Evolutionary conservation across 2,797 vertebrate species (phyloP), one percentile per base, ranked within the genome.

Genomic region (Sciurus carolinensis): DNA sequence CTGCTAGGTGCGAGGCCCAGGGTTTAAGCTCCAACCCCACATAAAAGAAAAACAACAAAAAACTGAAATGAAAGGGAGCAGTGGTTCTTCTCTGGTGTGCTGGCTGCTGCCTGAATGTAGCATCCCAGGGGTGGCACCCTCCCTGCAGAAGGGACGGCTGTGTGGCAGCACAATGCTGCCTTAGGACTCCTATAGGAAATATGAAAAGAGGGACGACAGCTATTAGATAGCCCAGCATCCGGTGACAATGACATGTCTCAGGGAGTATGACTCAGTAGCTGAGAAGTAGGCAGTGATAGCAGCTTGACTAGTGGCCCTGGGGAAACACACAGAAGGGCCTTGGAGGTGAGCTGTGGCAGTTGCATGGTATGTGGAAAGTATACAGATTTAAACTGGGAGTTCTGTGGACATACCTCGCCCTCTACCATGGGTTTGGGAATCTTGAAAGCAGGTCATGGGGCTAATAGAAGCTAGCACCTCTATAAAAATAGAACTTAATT

Each of bases 401-500:
- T 17, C 17, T 57, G 54, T 62, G 42, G 67, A 8, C 47, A 10
- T 24, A 9, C 36, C 36, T 28, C 36, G 11, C 30, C 3, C 12
- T 30, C 59, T 22, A 5, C 22, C 36, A 33, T 13, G 9, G 13
- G 28, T 11, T 5, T 80, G 71, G 54, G 26, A 82, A 83, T 90
- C 64, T 86, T 87, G 83, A 69, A 92, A 89, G 75, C 39, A 88
- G 79, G 18, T 7, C 50, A 77, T 59, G 12, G 72, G 30, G 1
- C 66, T 67, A 87, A 75, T 13, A 66, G 77, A 90, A 95, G 44
- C 36, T 67, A 81, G 47, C 5, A 20, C 44, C 24, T 12, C 42
- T 93, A 0, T 77, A 83, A 77, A 42, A 67, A 39, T 5, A 87
- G 66, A 28, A 79, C 59, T 80, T 64, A 59, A 59, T 83, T 97